These are phyloP conservation scores for Allolobophora icterica DNA, from an alignment of 2,888 invertebrate genomes.

Conservation along the genomic window DNA sequence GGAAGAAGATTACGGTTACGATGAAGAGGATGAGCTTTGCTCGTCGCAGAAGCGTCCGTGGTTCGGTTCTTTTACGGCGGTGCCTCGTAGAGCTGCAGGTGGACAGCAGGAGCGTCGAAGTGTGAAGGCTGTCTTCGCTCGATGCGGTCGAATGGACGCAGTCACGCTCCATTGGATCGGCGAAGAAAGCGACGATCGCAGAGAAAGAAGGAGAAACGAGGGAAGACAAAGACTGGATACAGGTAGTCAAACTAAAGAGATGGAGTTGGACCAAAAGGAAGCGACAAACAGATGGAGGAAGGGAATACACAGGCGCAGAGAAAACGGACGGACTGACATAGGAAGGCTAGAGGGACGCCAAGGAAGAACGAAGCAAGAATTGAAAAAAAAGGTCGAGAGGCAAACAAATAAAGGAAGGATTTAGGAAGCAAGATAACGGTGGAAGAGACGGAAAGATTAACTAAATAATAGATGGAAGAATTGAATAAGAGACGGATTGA, in stretches of 20 bases:
- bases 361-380: background rate
- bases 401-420: background rate
- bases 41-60: background rate
- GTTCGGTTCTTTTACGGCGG: background rate
- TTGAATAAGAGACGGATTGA: background rate
- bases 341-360: background rate
- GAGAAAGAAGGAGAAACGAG: background rate
- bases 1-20: background rate
- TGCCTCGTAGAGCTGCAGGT: background rate
- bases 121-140: background rate
- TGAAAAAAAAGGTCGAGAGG: background rate
- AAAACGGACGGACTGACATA: background rate
- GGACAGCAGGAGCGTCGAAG: slow-evolving; percentile 1
- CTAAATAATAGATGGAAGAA: too few relatives aligned
- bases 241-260: background rate
- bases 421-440: background rate
- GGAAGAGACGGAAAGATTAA: background rate
- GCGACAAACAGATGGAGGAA: background rate
- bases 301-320: too few relatives aligned
- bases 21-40: background rate
- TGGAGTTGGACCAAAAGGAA: background rate
- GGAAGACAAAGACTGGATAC: background rate
- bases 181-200: background rate
- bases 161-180: background rate
- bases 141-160: background rate